Conservation (phyloP, 2,797 vertebrate genomes). For the Denticeps clupeoides region DNA sequence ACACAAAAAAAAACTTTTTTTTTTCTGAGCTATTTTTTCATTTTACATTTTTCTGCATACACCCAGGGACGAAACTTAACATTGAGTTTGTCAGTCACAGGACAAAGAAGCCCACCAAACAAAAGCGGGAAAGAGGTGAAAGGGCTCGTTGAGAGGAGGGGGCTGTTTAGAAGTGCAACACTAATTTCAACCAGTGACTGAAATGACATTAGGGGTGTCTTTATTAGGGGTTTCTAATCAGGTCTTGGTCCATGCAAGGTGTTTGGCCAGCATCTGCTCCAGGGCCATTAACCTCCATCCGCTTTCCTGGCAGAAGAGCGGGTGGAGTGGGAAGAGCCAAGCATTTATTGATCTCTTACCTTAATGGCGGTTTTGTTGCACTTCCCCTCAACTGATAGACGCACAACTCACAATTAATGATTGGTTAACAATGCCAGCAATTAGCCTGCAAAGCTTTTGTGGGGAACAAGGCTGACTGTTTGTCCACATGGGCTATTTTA, state of each 20-base stretch:
- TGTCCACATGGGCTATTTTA: too few species aligned
- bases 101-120: slow-evolving; percentile 20
- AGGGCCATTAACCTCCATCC: slow-evolving; percentile 26
- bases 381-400: not conserved
- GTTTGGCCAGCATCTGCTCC: slow-evolving; percentile 38
- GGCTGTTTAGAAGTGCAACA: slow-evolving; percentile 30
- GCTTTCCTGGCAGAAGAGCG: slow-evolving; percentile 12
- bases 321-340: slow-evolving; percentile 4
- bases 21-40: slow-evolving; percentile 22
- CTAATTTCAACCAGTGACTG: slow-evolving; percentile 34
- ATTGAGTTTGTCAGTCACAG: slow-evolving; percentile 37
- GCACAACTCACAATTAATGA: too few species aligned
- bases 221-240: slow-evolving; percentile 34
- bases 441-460: too few species aligned
- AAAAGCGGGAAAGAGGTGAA: slow-evolving; percentile 27
- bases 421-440: too few species aligned
- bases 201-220: slow-evolving; percentile 41
- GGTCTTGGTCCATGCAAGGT: slow-evolving; percentile 16
- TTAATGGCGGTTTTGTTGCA: slow-evolving; percentile 6
- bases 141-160: slow-evolving; percentile 18
- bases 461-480: too few species aligned
- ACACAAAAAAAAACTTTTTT: slow-evolving; percentile 32
- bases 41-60: slow-evolving; percentile 35
- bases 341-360: slow-evolving; percentile 22
- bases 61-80: slow-evolving; percentile 29